A percentile compares a stretch with the other conserved stretches of the same genome.
These are phyloP conservation scores for Acrobeloides nanus DNA, from an alignment of 2,888 invertebrate species.

Conservation along the genomic window DNA sequence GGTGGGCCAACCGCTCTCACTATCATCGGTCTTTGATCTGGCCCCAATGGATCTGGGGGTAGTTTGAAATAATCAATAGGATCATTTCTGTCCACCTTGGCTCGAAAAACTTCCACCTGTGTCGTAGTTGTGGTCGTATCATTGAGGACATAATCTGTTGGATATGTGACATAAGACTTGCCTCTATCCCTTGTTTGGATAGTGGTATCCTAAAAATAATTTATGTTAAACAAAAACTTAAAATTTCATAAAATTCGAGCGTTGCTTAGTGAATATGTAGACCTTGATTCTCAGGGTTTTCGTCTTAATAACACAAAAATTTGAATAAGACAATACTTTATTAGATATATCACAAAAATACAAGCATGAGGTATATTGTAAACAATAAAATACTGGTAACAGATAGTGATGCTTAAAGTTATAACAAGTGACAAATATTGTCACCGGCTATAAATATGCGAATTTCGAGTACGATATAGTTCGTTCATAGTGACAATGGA, in stretches of 20 bases:
- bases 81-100: slow-evolving; percentile 12
- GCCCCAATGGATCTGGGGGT: slow-evolving; percentile 16
- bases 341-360: no score
- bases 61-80: slow-evolving; percentile 22
- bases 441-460: no score
- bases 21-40: slow-evolving; percentile 11
- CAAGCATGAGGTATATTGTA: no score
- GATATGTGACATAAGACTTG: slow-evolving; percentile 5
- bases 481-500: no score
- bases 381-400: no score
- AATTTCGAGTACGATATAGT: no score
- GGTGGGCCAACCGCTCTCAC: slow-evolving; percentile 18
- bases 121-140: slow-evolving; percentile 27
- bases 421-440: no score
- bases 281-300: slow-evolving; percentile 2
- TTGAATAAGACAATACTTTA: no score
- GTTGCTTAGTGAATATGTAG: background rate
- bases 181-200: background rate
- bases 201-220: background rate
- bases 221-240: no score
- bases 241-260: no score
- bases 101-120: slow-evolving; percentile 25
- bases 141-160: slow-evolving; percentile 14
- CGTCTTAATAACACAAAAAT: no score
- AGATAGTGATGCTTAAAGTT: no score